Evolutionary conservation across 2,888 invertebrate species (phyloP).

Genomic region (Anodontia alba): DNA sequence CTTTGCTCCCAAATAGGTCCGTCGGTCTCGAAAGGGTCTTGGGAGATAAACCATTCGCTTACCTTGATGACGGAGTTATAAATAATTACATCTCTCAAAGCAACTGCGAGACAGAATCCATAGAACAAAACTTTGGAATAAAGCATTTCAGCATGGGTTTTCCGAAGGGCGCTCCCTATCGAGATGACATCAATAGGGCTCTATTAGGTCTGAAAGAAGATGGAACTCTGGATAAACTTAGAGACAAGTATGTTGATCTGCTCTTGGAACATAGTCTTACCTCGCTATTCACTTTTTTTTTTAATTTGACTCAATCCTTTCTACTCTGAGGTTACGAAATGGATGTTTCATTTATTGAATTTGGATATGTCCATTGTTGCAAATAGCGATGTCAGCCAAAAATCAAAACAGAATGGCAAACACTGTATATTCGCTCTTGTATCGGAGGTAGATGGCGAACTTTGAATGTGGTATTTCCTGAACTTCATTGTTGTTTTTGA

Average conservation of each 20-base stretch:
- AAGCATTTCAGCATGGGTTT: slow-evolving; percentile 78
- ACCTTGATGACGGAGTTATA: slow-evolving; percentile 74
- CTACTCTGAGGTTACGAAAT: too few relatives aligned
- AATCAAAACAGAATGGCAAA: too few relatives aligned
- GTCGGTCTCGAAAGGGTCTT: slow-evolving; percentile 66
- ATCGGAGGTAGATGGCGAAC: too few relatives aligned
- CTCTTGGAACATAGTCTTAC: too few relatives aligned
- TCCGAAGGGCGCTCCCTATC: slow-evolving; percentile 78
- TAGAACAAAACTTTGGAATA: slow-evolving; percentile 75
- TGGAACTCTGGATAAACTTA: slow-evolving; percentile 69
- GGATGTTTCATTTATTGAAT: too few relatives aligned
- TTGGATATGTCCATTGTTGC: too few relatives aligned
- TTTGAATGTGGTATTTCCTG: too few relatives aligned
- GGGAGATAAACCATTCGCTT: slow-evolving; percentile 59
- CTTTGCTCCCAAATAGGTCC: slow-evolving; percentile 58
- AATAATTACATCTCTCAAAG: slow-evolving; percentile 75
- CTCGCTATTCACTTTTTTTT: background rate
- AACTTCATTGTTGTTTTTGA: too few relatives aligned
- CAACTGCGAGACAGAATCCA: slow-evolving; percentile 75
- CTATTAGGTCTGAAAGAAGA: slow-evolving; percentile 75
- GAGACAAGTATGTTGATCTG: slow-evolving; percentile 66
- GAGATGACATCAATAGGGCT: slow-evolving; percentile 75
- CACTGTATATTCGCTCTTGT: too few relatives aligned
- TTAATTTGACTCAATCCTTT: background rate
- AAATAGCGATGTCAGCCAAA: too few relatives aligned